Evolutionary conservation across 2,113 vertebrate species (phyloP).

Genomic region (Syngnathoides biaculeatus): DNA sequence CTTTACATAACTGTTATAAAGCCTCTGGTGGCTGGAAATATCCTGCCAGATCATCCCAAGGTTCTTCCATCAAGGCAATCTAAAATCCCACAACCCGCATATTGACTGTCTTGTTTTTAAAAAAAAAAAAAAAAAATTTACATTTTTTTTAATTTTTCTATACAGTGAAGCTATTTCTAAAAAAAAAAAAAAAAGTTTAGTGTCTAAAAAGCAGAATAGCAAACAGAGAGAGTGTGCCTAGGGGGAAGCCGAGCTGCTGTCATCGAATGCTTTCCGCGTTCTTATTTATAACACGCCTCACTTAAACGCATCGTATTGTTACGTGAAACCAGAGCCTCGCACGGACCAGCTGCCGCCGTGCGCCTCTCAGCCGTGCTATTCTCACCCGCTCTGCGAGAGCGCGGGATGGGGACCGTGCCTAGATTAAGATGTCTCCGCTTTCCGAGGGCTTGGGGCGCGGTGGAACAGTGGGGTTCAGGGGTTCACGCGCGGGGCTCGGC

Average conservation of each 20-base stretch:
- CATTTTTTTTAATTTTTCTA: no score
- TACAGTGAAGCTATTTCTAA: no score
- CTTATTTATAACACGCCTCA: constrained; percentile 56
- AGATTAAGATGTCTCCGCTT: constrained; percentile 39
- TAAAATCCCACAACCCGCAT: no score
- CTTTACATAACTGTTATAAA: no score
- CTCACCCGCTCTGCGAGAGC: constrained; percentile 38
- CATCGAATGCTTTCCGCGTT: constrained; percentile 44
- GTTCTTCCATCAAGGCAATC: no score
- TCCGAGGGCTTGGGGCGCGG: constrained; percentile 25
- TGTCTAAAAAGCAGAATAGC: background rate
- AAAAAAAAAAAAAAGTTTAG: background rate
- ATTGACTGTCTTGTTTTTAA: no score
- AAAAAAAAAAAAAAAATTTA: no score
- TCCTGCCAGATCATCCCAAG: no score
- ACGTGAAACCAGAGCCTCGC: constrained; percentile 50
- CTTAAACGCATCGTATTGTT: constrained; percentile 48
- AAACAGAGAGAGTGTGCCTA: constrained; percentile 19
- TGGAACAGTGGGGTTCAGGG: constrained; percentile 25
- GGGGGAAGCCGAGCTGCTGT: constrained; percentile 38
- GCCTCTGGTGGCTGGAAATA: no score
- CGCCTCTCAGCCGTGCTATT: constrained; percentile 42
- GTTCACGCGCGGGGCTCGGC: constrained; percentile 24
- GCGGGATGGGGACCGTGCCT: constrained; percentile 35
- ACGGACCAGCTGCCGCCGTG: constrained; percentile 38